These are phyloP conservation scores for Sapajus apella DNA, from an alignment of 2,113 vertebrate species.

Conservation along the genomic window DNA sequence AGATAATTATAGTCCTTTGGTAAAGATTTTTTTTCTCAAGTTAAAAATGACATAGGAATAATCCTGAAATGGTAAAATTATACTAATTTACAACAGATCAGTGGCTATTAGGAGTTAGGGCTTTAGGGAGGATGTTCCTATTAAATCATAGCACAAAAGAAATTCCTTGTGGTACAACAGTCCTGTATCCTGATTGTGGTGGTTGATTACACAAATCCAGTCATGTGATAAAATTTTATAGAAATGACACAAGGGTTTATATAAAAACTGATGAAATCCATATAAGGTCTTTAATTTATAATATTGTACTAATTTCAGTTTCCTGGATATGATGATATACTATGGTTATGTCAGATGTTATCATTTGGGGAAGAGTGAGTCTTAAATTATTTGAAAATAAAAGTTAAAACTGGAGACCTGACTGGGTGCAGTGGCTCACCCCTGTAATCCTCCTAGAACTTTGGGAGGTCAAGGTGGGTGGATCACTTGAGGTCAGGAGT, in stretches of 20 bases:
- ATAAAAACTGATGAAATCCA: constrained; percentile 16
- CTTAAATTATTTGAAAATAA: not conserved
- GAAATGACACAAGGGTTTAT: not conserved
- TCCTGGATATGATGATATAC: not conserved
- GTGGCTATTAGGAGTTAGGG: not conserved
- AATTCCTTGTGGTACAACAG: not conserved
- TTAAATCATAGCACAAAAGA: not conserved
- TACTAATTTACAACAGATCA: not conserved
- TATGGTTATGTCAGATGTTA: constrained; percentile 19
- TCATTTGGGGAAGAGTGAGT: not conserved
- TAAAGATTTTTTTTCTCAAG: not conserved
- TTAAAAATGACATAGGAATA: too few relatives aligned
- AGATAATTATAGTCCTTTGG: constrained; percentile 32
- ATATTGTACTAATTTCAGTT: not conserved
- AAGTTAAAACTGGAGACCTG: not conserved
- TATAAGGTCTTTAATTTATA: not conserved
- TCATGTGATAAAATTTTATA: constrained; percentile 1
- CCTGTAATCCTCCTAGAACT: too few relatives aligned
- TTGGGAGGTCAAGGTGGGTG: too few relatives aligned
- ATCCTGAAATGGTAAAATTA: constrained; percentile 30
- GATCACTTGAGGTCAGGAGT: too few relatives aligned
- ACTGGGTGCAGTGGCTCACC: too few relatives aligned
- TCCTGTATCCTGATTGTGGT: not conserved
- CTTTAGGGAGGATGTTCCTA: not conserved
- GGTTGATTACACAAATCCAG: not conserved